Evolutionary conservation across 2,797 vertebrate species (phyloP), one percentile per base, ranked within the genome.

Genomic region (Anas capensis): DNA sequence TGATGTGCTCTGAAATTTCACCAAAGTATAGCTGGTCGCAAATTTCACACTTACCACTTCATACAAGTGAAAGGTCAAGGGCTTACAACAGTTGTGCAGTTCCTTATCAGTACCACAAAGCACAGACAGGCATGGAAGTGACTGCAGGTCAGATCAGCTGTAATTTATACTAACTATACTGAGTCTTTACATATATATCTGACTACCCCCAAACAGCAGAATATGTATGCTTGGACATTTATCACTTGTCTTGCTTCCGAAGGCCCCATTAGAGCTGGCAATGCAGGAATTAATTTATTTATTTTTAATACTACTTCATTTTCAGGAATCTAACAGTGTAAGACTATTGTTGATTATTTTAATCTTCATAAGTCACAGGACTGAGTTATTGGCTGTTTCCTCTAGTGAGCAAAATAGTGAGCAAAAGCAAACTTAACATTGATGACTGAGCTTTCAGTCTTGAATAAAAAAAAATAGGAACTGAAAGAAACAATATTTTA

Each of bases 11-110:
- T 95, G 95, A 96, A 96, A 91, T 86, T 88, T 64, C 88, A 96
- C 79, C 81, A 77, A 94, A 94, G 49, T 95, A 84, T 61, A 95
- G 75, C 92, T 96, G 94, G 92, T 95, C 38, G 69, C 73, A 88
- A 92, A 94, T 95, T 93, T 97, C 95, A 90, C 95, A 93, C 95
- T 95, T 96, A 96, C 92, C 64, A 82, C 90, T 96, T 95, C 2
- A 93, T 88, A 95, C 91, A 93, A 93, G 85, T 96, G 93, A 96
- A 96, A 97, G 91, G 94, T 96, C 95, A 96, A 90, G 91, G 90
- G 68, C 95, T 96, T 92, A 93, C 51, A 95, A 36, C 94, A 94
- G 82, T 77, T 85, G 83, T 93, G 83, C 90, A 96, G 80, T 70
- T 95, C 42, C 79, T 95, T 88, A 79, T 78, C 90, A 36, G 87